Percentiles rank a stretch among this genome's conserved stretches.
Conservation (phyloP, 2,113 vertebrate species). For the Spermophilus dauricus region DNA sequence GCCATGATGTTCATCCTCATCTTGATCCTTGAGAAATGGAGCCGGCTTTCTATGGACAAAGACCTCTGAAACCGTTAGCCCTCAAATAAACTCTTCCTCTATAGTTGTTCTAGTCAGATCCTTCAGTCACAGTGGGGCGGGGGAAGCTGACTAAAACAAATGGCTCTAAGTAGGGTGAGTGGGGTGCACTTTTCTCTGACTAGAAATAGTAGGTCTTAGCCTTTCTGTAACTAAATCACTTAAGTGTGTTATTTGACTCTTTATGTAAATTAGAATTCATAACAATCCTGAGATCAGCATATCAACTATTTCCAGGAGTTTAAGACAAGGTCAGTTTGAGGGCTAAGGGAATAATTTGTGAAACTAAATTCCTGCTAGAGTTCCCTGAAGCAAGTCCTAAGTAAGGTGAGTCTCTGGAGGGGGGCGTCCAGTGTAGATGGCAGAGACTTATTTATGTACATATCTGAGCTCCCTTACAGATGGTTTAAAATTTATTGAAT, state of each 20-base stretch:
- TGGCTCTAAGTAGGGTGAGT: too few relatives aligned
- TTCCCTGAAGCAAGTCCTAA: not conserved
- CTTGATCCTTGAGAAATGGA: too few relatives aligned
- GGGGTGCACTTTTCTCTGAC: not conserved
- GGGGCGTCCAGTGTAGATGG: not conserved
- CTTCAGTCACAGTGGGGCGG: too few relatives aligned
- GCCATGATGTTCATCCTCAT: too few relatives aligned
- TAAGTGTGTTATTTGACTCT: not conserved
- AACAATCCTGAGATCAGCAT: not conserved
- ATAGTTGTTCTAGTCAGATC: too few relatives aligned
- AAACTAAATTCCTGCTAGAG: not conserved
- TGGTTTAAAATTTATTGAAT: slow-evolving; percentile 41
- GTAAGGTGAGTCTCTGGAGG: not conserved
- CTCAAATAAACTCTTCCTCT: too few relatives aligned
- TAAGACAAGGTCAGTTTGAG: not conserved
- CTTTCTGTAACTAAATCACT: not conserved
- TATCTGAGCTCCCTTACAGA: not conserved
- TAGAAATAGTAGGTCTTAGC: not conserved
- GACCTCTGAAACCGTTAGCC: too few relatives aligned
- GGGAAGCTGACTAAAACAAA: too few relatives aligned
- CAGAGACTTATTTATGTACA: not conserved
- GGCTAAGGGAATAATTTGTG: not conserved
- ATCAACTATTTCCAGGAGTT: not conserved
- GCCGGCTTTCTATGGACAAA: too few relatives aligned
- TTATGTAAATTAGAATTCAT: slow-evolving; percentile 34